Percentiles rank a stretch among this genome's conserved stretches.
Evolutionary conservation across 2,113 vertebrate genomes (phyloP).

Genomic region (Zosterops pallidus): DNA sequence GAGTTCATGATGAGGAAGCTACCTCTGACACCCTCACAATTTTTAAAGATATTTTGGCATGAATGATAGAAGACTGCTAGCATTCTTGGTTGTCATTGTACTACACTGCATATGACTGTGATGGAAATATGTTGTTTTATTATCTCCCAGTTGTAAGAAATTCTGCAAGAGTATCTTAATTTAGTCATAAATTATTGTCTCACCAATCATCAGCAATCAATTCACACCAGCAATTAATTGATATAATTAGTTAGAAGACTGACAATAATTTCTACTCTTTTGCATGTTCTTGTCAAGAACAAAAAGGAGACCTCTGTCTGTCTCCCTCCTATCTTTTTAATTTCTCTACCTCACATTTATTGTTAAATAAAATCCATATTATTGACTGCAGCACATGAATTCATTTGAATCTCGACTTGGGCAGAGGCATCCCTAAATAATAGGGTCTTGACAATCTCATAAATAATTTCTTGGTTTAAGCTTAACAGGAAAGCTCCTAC

Average conservation of each 20-base stretch:
- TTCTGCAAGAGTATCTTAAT: background rate
- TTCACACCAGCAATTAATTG: background rate
- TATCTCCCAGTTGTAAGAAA: background rate
- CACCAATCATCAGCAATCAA: background rate
- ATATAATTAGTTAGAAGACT: background rate
- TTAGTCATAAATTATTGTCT: background rate
- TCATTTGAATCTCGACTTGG: background rate
- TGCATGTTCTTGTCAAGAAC: background rate
- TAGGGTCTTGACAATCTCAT: background rate
- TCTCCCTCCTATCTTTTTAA: background rate
- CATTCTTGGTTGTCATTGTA: background rate
- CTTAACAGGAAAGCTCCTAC: background rate
- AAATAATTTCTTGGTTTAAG: background rate
- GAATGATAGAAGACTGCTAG: background rate
- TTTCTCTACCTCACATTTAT: background rate
- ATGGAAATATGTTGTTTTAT: background rate
- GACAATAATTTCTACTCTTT: background rate
- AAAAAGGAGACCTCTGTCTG: background rate
- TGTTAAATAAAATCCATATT: background rate
- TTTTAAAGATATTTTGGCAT: background rate
- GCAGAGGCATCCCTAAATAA: background rate
- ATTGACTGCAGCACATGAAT: background rate
- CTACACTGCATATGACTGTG: background rate
- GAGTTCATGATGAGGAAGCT: background rate
- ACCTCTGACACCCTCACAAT: background rate